phyloP scores from a whole-genome alignment of 1,140 invertebrate genomes.

The Portunus trituberculatus region DNA sequence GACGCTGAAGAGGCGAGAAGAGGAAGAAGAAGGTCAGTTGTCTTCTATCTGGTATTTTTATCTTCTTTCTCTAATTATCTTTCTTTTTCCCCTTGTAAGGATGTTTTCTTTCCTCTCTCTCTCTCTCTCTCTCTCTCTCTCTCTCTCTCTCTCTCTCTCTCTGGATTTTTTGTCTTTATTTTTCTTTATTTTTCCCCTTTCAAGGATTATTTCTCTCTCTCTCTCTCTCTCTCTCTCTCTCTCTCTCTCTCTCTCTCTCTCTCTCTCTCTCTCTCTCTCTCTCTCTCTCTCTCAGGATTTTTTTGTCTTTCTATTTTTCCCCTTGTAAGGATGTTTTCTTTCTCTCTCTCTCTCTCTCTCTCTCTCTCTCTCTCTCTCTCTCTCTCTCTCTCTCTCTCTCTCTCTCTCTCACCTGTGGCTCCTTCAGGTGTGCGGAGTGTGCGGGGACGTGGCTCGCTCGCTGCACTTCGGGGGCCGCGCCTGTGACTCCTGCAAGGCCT shows the following conservation, averaged over 20 bases:
- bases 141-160: not conserved
- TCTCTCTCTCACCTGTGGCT: not conserved
- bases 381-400: not conserved
- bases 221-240: not conserved
- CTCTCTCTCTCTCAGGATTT: not conserved
- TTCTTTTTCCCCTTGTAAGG: not conserved
- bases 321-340: not conserved
- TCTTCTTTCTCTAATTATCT: not conserved
- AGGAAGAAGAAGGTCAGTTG: not conserved
- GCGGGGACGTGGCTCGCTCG: conserved; percentile 77
- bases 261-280: not conserved
- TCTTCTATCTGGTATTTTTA: not conserved
- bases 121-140: no score
- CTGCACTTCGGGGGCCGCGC: conserved; percentile 78
- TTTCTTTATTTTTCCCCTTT: not conserved
- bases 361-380: not conserved
- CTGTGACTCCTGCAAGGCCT: conserved; percentile 79
- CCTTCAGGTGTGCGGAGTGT: conserved; percentile 74
- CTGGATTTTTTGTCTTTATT: no score
- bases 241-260: not conserved
- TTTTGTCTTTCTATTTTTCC: not conserved
- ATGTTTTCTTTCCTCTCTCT: no score
- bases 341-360: not conserved
- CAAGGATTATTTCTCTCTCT: no score
- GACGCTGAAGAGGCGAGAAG: not conserved